Percentiles rank a stretch among this genome's conserved stretches.
Evolutionary conservation across 2,797 vertebrate species (phyloP).

Genomic region (Tokudaia muenninki): DNA sequence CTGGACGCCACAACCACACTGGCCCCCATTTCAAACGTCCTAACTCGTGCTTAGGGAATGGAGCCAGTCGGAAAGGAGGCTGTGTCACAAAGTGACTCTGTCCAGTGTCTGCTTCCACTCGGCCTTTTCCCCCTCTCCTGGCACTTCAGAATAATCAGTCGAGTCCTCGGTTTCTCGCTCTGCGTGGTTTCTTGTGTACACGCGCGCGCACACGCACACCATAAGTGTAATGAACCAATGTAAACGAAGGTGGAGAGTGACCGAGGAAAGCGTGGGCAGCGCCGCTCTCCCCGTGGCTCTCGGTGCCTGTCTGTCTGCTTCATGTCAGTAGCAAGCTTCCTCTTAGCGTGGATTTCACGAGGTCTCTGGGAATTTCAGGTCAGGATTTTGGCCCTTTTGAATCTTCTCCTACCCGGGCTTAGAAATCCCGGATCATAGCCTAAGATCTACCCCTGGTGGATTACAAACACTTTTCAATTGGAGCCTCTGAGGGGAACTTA

Average conservation of each 20-base stretch:
- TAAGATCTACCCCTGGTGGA: background rate
- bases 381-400: background rate
- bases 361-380: background rate
- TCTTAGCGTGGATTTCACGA: accelerated
- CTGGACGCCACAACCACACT: background rate
- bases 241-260: background rate
- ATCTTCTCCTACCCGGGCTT: background rate
- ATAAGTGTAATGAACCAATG: too few species aligned
- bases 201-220: background rate
- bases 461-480: background rate
- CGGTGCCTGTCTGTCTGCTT: background rate
- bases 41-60: accelerated
- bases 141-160: background rate
- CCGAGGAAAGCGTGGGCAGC: background rate
- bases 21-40: background rate
- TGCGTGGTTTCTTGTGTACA: accelerated
- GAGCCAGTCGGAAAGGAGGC: background rate
- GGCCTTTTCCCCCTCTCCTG: background rate
- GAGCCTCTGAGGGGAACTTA: background rate
- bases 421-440: background rate
- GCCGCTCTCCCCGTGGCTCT: background rate
- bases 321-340: background rate
- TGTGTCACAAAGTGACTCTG: background rate
- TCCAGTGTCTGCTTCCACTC: accelerated
- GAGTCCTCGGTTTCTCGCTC: background rate